phyloP scores from a whole-genome alignment of 2,888 invertebrate genomes.

The Pollenia angustigena region DNA sequence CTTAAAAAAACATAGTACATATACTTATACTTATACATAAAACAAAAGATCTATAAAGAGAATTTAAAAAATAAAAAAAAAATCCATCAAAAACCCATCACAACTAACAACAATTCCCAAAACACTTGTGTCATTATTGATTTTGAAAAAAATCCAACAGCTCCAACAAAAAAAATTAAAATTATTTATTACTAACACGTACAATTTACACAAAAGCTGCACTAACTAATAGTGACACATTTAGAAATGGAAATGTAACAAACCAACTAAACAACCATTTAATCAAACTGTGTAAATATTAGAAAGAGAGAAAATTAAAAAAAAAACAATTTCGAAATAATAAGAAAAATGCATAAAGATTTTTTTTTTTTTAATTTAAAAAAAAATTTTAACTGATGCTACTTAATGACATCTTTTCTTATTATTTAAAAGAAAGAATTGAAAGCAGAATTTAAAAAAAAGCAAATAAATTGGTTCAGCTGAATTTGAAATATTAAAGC shows the following conservation, averaged over 20 bases:
- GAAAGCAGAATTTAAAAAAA: constrained; percentile 16
- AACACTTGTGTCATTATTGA: constrained; percentile 72
- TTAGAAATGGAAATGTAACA: constrained; percentile 60
- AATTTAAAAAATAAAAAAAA: constrained; percentile 25
- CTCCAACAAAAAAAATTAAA: constrained; percentile 30
- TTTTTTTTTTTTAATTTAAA: constrained; percentile 46
- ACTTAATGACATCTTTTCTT: constrained; percentile 37
- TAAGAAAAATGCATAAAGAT: constrained; percentile 65
- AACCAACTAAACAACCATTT: constrained; percentile 20
- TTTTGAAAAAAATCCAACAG: constrained; percentile 45
- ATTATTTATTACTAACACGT: constrained; percentile 71
- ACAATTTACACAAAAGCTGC: constrained; percentile 64
- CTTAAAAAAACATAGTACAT: not conserved
- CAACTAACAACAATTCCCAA: constrained; percentile 33
- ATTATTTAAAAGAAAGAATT: constrained; percentile 21
- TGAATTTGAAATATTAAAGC: constrained; percentile 59
- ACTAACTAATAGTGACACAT: constrained; percentile 67
- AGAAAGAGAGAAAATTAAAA: constrained; percentile 32
- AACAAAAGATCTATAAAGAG: constrained; percentile 25
- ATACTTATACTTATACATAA: not conserved
- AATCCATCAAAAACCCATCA: constrained; percentile 30
- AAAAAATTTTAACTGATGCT: constrained; percentile 44
- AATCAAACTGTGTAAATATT: constrained; percentile 72
- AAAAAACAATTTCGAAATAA: constrained; percentile 40
- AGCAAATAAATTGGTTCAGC: constrained; percentile 65